These are phyloP conservation scores for Hydriomena furcata DNA, from an alignment of 2,888 invertebrate genomes.

Conservation along the genomic window DNA sequence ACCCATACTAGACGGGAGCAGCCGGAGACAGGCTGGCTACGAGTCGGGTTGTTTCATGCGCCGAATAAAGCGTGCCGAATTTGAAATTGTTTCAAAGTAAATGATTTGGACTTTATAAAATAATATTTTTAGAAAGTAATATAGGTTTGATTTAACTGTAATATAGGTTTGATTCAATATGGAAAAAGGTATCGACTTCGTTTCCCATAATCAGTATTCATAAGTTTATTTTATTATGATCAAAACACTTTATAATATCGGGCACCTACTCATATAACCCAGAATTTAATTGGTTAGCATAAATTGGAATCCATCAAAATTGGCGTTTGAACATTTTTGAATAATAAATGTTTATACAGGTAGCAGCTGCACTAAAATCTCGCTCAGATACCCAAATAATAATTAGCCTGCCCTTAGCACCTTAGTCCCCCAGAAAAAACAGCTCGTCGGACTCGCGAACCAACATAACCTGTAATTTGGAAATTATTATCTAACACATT, in stretches of 20 bases:
- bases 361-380: slow-evolving; percentile 82
- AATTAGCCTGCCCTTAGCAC: slow-evolving; percentile 83
- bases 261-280: slow-evolving; percentile 30
- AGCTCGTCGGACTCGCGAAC: slow-evolving; percentile 72
- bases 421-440: slow-evolving; percentile 79
- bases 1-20: slow-evolving; percentile 9
- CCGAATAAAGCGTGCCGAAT: slow-evolving; percentile 10
- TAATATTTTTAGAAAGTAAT: not conserved
- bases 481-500: slow-evolving; percentile 84
- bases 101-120: not conserved
- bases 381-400: slow-evolving; percentile 81
- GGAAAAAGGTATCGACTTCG: not conserved
- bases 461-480: slow-evolving; percentile 82
- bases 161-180: no score
- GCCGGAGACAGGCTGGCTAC: slow-evolving; percentile 16
- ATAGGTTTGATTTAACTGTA: no score
- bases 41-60: not conserved
- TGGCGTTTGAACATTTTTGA: slow-evolving; percentile 75
- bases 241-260: slow-evolving; percentile 31
- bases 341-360: slow-evolving; percentile 84
- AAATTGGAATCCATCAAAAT: slow-evolving; percentile 75
- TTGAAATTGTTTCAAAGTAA: slow-evolving; percentile 9
- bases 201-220: slow-evolving; percentile 26
- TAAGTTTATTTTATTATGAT: slow-evolving; percentile 22
- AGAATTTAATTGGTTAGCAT: slow-evolving; percentile 53